Evolutionary conservation across 2,797 vertebrate species (phyloP).

Genomic region (Delichon dasypus): DNA sequence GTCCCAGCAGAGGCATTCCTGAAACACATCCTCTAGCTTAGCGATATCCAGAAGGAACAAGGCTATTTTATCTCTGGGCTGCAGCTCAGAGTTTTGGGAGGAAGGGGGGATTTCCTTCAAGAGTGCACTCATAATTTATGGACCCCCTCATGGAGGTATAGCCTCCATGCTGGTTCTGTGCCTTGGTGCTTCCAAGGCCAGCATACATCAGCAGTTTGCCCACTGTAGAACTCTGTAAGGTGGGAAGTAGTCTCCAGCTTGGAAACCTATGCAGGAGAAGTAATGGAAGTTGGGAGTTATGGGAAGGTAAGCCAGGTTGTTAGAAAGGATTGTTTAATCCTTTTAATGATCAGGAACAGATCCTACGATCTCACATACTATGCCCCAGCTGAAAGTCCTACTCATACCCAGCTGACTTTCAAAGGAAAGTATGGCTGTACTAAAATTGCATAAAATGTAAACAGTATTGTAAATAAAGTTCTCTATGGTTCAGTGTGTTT

Average conservation of each 20-base stretch:
- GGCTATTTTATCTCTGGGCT: neutral
- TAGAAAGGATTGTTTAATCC: neutral
- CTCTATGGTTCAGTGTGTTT: neutral
- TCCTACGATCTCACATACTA: neutral
- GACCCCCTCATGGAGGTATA: rapidly evolving
- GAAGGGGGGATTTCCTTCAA: neutral
- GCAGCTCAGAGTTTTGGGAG: neutral
- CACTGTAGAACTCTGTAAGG: neutral
- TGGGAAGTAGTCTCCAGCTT: neutral
- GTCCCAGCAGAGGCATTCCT: neutral
- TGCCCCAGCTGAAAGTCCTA: neutral
- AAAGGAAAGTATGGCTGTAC: neutral
- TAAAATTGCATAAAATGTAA: conserved; percentile 3
- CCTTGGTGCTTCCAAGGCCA: neutral
- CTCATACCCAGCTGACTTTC: neutral
- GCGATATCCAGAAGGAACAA: neutral
- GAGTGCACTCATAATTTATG: rapidly evolving
- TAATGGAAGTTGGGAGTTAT: neutral
- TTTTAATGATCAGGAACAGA: neutral
- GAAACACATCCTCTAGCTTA: neutral
- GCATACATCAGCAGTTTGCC: neutral
- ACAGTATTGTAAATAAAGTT: neutral
- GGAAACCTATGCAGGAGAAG: neutral
- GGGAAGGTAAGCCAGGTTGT: neutral
- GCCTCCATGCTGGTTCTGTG: neutral